Base-by-base conservation (phyloP, 2,797 vertebrate genomes). In the Spinus olivaceus region DNA sequence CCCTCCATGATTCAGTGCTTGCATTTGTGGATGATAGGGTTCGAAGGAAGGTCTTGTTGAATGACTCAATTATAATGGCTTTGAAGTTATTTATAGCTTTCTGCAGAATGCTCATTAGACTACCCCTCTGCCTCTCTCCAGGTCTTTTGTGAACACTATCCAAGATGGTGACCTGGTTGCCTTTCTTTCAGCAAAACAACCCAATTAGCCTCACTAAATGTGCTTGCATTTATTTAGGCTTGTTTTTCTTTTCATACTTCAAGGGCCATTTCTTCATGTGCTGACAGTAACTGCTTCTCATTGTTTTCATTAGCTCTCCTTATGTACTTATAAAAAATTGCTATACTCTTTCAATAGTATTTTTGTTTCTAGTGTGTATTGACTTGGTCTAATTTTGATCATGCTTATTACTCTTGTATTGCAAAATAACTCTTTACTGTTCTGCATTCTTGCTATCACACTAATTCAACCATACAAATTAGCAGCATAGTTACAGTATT, bases 201-300 rank as follows among this genome's bases (percentile, higher is more conserved):
- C 15, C 67, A 86, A 70, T 95, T 92, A 88, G 44, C 47, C 59
- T 83, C 51, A 49, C 37, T 94, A 86, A 91, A 86, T 74, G 44
- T 76, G 21, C 57, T 81, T 83, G 50, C 27, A n/a, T 84, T 82
- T 84, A 50, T 85, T 92, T 61, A 78, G 65, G 20, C 44, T 81
- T 77, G 49, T 74, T 93, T 90, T 81, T 86, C n/a, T 72, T 84
- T 60, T 60, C 14, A 8, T 79, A 24, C 25, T 72, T 79, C 3
- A 28, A 65, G 79, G 35, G 20, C 49, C n/a, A 19, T 91, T 88
- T 85, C 49, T 81, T 94, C 49, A 28, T 86, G 13, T 42, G 53
- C 49, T 76, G 64, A 65, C 59, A 63, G 23, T 65, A 74, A 42
- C 51, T 53, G 28, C 39, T 92, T 89, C 30, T 27, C 27, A 23